Evolutionary conservation across 2,113 vertebrate genomes (phyloP), one percentile per base, ranked within the genome.

Genomic region (Pluvialis apricaria): DNA sequence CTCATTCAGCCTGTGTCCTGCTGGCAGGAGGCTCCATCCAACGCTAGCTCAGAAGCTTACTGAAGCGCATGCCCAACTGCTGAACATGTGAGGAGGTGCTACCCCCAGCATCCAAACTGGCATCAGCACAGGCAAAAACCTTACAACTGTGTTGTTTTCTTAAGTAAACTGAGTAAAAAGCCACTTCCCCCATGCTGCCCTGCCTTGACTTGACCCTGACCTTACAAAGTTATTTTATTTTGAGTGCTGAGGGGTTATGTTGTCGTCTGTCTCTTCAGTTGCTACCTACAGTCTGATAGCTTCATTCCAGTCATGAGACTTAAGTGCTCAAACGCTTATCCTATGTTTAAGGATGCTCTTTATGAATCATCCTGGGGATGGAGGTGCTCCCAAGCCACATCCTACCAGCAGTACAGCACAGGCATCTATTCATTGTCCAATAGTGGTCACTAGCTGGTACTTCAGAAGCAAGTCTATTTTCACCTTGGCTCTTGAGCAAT

Each of bases 51-150:
- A 14, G 29, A 66, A 52, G 13, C 19, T 70, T 54, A 49, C 17
- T 0, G 1, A 83, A 76, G 25, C 25, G 40, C 0, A 0, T 55
- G 15, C 21, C 40, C 51, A 49, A 2, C 15, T 29, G 70, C 38
- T 51, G n/a, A 70, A 58, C 32, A 24, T 21, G 55, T 38, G n/a
- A 83, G n/a, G 55, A 65, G n/a, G 19, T 60, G 32, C n/a, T 70
- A 34, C 16, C 54, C 42, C 22, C 47, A 52, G 49, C 72, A 31
- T 44, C 36, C 22, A 29, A 60, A 73, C 16, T 76, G 44, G 10
- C 34, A 13, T 70, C 45, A 54, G 29, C 12, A 19, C 12, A 49
- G 16, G 11, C 72, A 77, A 12, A 7, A 57, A 58, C 9, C 34
- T 88, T 69, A 38, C 6, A n/a, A 5, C 24, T 20, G 6, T 40